Base-by-base conservation (phyloP, 53 echinoderm and acorn worm species). In the Arbacia lixula region DNA sequence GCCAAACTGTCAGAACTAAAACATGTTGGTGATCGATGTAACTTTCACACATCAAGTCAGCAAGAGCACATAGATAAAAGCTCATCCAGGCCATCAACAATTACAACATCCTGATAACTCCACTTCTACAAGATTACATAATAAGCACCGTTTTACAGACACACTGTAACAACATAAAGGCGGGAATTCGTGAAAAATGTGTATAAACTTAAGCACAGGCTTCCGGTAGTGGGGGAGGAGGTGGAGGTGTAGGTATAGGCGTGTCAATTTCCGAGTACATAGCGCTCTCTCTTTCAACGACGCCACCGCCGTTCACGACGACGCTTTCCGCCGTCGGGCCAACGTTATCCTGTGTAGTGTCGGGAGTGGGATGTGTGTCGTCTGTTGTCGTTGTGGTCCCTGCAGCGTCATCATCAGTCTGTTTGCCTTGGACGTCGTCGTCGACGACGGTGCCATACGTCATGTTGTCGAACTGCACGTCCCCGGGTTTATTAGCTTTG, bases 201-300 rank as follows among this genome's bases (percentile, higher is more conserved):
- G 26, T 27, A 58, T 26, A 25, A 27, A 11, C 29, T 12, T n/a
- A 10, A 25, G 14, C 58, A 12, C 26, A n/a, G 11, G 63, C 0
- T 62, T 32, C 4, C 4, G 16, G 27, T 19, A 2, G 11, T 42
- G 16, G 27, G 16, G 36, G 9, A 5, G 5, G 25, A 27, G 9
- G 26, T 11, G 69, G 69, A 6, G n/a, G n/a, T n/a, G n/a, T n/a
- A n/a, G n/a, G n/a, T n/a, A n/a, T n/a, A n/a, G n/a, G n/a, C n/a
- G n/a, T n/a, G n/a, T n/a, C n/a, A n/a, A 69, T 69, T 69, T 69
- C 69, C 4, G 69, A 40, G 29, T 69, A 69, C 28, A 43, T 29
- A 16, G 69, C 16, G 43, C 69, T 69, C 20, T 69, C 69, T 69
- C 69, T 69, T 57, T 16, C 57, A 16, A 12, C 20, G 24, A 21